phyloP scores from a whole-genome alignment of 2,113 vertebrate genomes.

The Colaptes auratus region DNA sequence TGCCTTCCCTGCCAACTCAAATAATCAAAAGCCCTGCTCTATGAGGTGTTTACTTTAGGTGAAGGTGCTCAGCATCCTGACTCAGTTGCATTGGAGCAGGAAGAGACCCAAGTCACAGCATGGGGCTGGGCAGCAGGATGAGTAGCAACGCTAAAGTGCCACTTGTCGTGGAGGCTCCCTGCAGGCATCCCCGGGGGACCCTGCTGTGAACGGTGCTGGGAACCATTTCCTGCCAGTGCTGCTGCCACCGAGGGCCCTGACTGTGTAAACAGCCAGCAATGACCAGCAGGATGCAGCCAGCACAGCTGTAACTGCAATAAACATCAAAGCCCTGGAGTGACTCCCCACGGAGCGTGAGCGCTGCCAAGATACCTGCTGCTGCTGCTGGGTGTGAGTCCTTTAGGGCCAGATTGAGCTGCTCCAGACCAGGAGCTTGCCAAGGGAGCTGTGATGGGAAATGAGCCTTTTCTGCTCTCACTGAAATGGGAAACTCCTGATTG shows the following conservation, averaged over 20 bases:
- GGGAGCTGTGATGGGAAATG: background rate
- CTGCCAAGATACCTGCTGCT: background rate
- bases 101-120: accelerated
- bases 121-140: background rate
- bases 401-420: background rate
- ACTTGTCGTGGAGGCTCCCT: background rate
- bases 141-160: accelerated
- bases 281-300: background rate
- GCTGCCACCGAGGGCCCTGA: background rate
- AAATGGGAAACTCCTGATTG: background rate
- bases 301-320: background rate
- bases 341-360: accelerated
- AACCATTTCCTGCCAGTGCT: background rate
- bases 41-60: background rate
- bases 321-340: background rate
- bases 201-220: background rate
- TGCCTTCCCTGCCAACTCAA: conserved; percentile 32
- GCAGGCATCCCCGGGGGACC: background rate
- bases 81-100: background rate
- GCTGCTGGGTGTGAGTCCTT: conserved; percentile 10
- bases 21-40: background rate
- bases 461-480: background rate
- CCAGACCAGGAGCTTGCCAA: background rate
- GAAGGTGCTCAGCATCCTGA: background rate
- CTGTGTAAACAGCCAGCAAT: background rate